Conservation (phyloP, 2,797 vertebrate genomes). For the Galago senegalensis region DNA sequence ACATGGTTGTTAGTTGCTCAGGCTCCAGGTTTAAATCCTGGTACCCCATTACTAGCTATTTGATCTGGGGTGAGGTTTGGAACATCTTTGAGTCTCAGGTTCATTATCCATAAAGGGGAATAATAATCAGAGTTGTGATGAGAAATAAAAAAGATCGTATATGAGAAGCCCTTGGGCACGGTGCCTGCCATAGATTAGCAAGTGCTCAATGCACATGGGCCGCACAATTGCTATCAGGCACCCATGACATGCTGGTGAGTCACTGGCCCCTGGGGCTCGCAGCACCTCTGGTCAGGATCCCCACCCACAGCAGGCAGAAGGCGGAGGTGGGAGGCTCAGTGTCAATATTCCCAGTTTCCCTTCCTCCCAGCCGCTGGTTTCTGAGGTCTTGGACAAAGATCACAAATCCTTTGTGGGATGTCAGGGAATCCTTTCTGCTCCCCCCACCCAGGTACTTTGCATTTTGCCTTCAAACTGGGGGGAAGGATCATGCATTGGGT, state of each 20-base stretch:
- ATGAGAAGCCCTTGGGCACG: background rate
- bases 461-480: background rate
- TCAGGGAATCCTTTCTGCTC: background rate
- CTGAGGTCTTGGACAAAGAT: background rate
- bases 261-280: background rate
- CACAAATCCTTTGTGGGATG: background rate
- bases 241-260: too few species aligned
- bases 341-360: background rate
- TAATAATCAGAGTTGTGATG: background rate
- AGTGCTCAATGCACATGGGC: background rate
- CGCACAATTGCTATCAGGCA: accelerated
- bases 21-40: background rate
- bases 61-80: background rate
- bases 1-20: background rate
- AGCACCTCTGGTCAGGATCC: too few species aligned
- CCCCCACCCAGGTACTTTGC: background rate
- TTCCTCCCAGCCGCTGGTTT: background rate
- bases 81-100: background rate
- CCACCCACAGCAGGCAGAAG: background rate
- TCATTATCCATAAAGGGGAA: background rate
- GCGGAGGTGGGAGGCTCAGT: background rate
- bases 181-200: background rate
- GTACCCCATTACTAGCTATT: background rate
- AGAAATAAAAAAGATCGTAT: background rate
- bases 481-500: too few species aligned